Base-by-base conservation (phyloP, 2,113 vertebrate genomes). In the Helogale parvula region DNA sequence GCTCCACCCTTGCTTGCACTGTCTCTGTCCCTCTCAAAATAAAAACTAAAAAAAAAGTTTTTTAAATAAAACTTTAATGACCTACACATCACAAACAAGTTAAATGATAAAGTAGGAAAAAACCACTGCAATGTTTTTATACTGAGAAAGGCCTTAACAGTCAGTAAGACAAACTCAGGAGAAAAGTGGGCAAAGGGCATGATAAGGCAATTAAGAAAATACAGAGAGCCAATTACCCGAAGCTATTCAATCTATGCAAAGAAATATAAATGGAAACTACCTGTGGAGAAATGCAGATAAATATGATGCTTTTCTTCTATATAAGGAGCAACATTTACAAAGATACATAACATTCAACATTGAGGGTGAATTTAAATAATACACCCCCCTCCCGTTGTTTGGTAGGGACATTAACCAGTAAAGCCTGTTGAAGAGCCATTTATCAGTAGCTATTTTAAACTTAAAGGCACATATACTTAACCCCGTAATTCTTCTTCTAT, bases 171-270 rank as follows among this genome's bases (percentile, higher is more conserved):
- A 60, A 80, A 81, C 29, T 7, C 41, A 65, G 52, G 0, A 60
- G 21, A 74, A 79, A 97, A 91, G 52, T 15, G 19, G 50, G 57
- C 95, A 76, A 91, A 93, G n/a, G n/a, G 54, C 54, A 69, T 45
- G 57, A 80, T 74, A 94, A 80, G 14, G 19, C 54, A 57, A 38
- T 25, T 88, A 7, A 74, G 41, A 69, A 90, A 85, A 52, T 23
- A 88, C 1, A 80, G 80, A 68, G 1, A 2, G 31, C 17, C 69
- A 60, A 88, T 68, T 27, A 88, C 17, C 27, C 79, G 35, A 86
- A 86, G 11, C n/a, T 12, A 5, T 60, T 33, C 52, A 60, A 88
- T 57, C 31, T 83, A 60, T 23, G 41, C 47, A 13, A 93, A 84
- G 83, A 95, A 66, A 80, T 7, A n/a, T 11, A 72, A 80, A 52